Base-by-base conservation (phyloP, 2,888 invertebrate genomes). In the Tuta absoluta region DNA sequence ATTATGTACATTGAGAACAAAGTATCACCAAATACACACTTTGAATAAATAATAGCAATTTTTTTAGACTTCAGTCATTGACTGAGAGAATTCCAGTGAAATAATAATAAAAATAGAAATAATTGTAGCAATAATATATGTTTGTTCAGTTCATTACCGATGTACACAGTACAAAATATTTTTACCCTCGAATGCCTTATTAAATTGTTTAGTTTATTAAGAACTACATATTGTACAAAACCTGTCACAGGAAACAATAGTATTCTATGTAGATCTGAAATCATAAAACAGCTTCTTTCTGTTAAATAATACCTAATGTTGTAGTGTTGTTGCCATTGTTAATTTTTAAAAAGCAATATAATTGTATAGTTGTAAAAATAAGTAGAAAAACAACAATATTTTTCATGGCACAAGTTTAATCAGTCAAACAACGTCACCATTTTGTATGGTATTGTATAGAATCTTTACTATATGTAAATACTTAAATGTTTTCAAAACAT, bases 251-350 rank as follows among this genome's bases (percentile, higher is more conserved):
- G 21, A n/a, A 37, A 49, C 49, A 53, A 61, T 71, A 80, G 81
- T 81, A 81, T 81, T 81, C 77, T 71, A 37, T 51, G 72, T 74
- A 77, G 81, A 81, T 81, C 81, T 81, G 81, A 81, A 62, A 37
- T 19, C 11, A 8, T 8, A n/a, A 45, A 45, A 45, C 17, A n/a
- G 4, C 8, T 0, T 17, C n/a, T 45, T n/a, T 45, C 45, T 49
- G 49, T 49, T 49, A 49, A 19, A 49, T 49, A 49, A 49, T 49
- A 49, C 19, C 19, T 2, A 41, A n/a, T 41, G 41, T 41, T 41
- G 2, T 14, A 14, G 17, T 45, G 45, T 45, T 45, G 45, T 45
- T 45, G n/a, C 45, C 45, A 45, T 3, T 45, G 45, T 45, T 3
- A 45, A 45, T 51, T 51, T 8, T 60, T 11, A 17, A 38, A 37